These are phyloP conservation scores for Conger conger DNA, from an alignment of 2,113 vertebrate genomes.

Conservation along the genomic window DNA sequence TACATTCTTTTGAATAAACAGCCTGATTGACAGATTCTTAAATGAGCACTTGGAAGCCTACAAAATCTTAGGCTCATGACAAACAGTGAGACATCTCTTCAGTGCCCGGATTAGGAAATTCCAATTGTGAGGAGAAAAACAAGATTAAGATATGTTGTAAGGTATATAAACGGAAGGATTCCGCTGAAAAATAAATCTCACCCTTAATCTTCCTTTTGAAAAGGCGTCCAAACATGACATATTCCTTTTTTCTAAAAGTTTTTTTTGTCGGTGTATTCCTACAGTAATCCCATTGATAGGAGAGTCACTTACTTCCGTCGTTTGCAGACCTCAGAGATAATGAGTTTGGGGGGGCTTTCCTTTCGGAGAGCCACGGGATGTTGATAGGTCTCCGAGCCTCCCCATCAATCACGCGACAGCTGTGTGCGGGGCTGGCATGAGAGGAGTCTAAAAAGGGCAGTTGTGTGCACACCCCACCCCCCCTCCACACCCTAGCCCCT, in stretches of 20 bases:
- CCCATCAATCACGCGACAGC: slow-evolving; percentile 70
- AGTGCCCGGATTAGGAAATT: slow-evolving; percentile 59
- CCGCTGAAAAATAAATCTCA: slow-evolving; percentile 33
- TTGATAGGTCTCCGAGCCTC: slow-evolving; percentile 56
- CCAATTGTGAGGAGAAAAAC: slow-evolving; percentile 49
- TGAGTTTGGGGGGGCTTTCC: slow-evolving; percentile 36
- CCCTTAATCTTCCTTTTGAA: slow-evolving; percentile 40
- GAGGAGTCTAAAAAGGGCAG: slow-evolving; percentile 51
- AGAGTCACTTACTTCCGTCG: slow-evolving; percentile 41
- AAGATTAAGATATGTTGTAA: slow-evolving; percentile 53
- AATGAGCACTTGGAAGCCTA: slow-evolving; percentile 58
- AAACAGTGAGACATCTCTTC: slow-evolving; percentile 62
- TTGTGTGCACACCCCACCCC: slow-evolving; percentile 35
- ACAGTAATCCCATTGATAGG: not conserved
- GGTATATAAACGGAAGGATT: slow-evolving; percentile 30
- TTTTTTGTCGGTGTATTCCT: slow-evolving; percentile 35
- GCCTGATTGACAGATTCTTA: slow-evolving; percentile 59
- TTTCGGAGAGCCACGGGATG: slow-evolving; percentile 39
- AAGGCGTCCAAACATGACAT: slow-evolving; percentile 14
- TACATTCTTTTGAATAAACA: slow-evolving; percentile 67
- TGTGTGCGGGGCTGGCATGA: slow-evolving; percentile 46
- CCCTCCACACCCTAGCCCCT: slow-evolving; percentile 4
- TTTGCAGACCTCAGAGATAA: slow-evolving; percentile 49
- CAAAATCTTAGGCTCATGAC: slow-evolving; percentile 57
- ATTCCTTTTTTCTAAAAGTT: slow-evolving; percentile 9